These are phyloP conservation scores for Australoheros facetus DNA, from an alignment of 2,797 vertebrate species.

Conservation along the genomic window DNA sequence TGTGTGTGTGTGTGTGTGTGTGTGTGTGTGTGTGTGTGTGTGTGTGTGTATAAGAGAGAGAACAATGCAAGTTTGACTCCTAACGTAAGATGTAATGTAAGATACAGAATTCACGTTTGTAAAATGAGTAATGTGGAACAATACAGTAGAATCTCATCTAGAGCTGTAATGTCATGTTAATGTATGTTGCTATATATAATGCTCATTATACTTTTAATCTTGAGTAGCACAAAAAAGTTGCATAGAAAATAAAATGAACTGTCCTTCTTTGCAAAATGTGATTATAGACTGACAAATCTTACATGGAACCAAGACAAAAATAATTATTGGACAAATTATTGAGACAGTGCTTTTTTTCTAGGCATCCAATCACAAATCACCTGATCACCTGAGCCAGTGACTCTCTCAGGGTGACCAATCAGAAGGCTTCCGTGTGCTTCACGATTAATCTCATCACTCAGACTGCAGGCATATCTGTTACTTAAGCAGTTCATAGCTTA, in stretches of 20 bases:
- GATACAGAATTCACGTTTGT: not conserved
- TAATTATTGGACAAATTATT: not conserved
- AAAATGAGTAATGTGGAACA: not conserved
- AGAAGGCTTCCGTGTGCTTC: constrained; percentile 40
- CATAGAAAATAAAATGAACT: not conserved
- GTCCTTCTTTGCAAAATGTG: not conserved
- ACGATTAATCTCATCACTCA: constrained; percentile 51
- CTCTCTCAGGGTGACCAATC: constrained; percentile 38
- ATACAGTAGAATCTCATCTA: not conserved
- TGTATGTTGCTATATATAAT: not conserved
- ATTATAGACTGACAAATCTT: not conserved
- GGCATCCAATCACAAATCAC: constrained; percentile 41
- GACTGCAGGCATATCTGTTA: constrained; percentile 41
- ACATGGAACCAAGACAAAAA: not conserved
- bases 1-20: too few relatives aligned
- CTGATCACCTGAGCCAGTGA: constrained; percentile 36
- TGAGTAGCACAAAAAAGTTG: not conserved
- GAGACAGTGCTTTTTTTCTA: not conserved
- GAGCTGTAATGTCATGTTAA: not conserved
- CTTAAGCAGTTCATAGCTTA: constrained; percentile 50
- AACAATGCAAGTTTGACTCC: not conserved
- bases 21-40: too few relatives aligned
- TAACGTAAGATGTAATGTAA: not conserved
- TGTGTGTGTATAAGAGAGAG: not conserved
- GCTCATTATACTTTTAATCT: not conserved